Conservation (phyloP, 2,113 vertebrate species). For the Tetraodon nigroviridis region DNA sequence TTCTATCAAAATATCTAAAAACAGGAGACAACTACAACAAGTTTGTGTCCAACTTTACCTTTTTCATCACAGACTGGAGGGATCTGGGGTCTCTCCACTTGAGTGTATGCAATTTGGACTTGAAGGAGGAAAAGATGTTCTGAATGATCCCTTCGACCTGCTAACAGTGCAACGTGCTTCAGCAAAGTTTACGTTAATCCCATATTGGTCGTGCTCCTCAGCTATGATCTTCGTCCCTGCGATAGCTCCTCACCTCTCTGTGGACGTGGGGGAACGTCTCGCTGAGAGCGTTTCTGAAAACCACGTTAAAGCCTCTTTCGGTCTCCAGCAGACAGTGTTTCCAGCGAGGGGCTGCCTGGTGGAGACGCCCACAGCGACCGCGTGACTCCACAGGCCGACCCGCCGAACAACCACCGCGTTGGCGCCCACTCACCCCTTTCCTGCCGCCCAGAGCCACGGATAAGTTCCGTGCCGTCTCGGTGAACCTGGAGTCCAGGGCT, state of each 20-base stretch:
- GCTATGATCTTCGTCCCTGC: neutral
- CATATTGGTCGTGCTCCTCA: neutral
- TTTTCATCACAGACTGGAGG: constrained; percentile 50
- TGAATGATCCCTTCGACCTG: constrained; percentile 68
- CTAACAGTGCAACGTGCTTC: constrained; percentile 2
- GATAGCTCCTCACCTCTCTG: constrained; percentile 47
- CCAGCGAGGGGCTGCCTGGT: constrained; percentile 69
- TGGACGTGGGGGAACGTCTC: constrained; percentile 31
- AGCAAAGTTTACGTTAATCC: neutral
- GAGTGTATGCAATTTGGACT: constrained; percentile 58
- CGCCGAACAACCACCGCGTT: neutral
- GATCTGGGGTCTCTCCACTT: constrained; percentile 54
- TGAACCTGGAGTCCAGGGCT: constrained; percentile 71
- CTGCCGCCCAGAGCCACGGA: constrained; percentile 43
- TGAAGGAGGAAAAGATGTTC: constrained; percentile 62
- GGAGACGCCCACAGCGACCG: constrained; percentile 4
- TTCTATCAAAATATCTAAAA: neutral
- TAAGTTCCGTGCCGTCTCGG: constrained; percentile 53
- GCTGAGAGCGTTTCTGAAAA: constrained; percentile 56
- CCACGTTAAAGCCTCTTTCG: constrained; percentile 60
- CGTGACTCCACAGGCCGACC: constrained; percentile 8
- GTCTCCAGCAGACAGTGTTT: constrained; percentile 68
- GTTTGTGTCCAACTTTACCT: constrained; percentile 46
- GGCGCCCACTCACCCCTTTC: constrained; percentile 45
- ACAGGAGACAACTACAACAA: neutral